Evolutionary conservation across 2,888 invertebrate species (phyloP).

Genomic region (Scotopteryx bipunctaria): DNA sequence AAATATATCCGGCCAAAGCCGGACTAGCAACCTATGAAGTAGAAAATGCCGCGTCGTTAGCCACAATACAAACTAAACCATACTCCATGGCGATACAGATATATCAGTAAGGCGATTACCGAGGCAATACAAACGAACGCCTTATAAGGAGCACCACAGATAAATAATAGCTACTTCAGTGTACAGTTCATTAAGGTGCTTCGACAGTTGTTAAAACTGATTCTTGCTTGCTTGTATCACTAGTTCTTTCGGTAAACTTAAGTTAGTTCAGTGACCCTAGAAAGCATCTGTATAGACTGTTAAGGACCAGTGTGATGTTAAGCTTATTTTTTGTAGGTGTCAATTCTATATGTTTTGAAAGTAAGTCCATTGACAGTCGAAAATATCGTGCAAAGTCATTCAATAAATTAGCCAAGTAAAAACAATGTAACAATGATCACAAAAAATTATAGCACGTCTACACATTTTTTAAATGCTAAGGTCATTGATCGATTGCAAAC

Average conservation of each 20-base stretch:
- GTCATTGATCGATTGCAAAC: slow-evolving; percentile 24
- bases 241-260: no score
- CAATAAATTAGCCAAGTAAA: neutral
- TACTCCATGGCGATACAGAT: no score
- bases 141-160: slow-evolving; percentile 55
- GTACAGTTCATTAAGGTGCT: slow-evolving; percentile 57
- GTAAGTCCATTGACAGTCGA: neutral
- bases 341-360: neutral
- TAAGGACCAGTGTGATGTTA: no score
- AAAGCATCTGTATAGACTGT: no score
- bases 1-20: no score
- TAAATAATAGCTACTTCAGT: slow-evolving; percentile 14
- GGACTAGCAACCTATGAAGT: no score
- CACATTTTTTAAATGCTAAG: slow-evolving; percentile 30
- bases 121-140: slow-evolving; percentile 62
- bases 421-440: slow-evolving; percentile 4
- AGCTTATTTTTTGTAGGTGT: no score
- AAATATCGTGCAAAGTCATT: neutral
- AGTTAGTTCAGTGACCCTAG: no score
- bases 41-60: no score
- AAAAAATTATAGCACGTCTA: slow-evolving; percentile 10
- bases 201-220: slow-evolving; percentile 23
- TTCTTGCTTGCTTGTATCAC: no score
- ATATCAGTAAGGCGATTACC: slow-evolving; percentile 66
- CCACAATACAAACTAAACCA: no score